Percentiles rank a stretch among this genome's conserved stretches.
Evolutionary conservation across 2,888 invertebrate genomes (phyloP).

Genomic region (Priocnemis perturbator): DNA sequence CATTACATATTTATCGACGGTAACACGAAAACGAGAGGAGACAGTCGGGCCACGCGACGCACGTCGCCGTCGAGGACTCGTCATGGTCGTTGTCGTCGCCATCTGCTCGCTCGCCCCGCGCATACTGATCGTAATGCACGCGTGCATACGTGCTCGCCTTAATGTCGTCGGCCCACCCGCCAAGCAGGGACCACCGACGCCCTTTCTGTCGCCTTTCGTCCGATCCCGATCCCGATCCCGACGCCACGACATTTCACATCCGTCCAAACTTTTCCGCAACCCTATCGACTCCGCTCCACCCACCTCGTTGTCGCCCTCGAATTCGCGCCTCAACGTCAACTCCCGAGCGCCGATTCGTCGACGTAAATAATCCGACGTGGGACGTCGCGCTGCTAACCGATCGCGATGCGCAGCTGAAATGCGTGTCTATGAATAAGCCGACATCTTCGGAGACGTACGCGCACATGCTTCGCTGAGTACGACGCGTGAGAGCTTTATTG

Average conservation of each 20-base stretch:
- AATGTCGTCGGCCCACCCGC: constrained; percentile 37
- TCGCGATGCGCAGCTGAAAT: too few species aligned
- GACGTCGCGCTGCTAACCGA: too few species aligned
- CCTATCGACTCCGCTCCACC: constrained; percentile 1
- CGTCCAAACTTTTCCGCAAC: constrained; percentile 2
- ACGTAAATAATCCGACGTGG: too few species aligned
- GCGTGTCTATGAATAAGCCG: too few species aligned
- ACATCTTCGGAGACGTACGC: too few species aligned
- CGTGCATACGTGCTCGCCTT: constrained; percentile 35
- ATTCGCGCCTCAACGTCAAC: too few species aligned
- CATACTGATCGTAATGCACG: constrained; percentile 50
- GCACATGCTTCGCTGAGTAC: too few species aligned
- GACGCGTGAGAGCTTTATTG: too few species aligned
- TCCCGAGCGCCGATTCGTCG: too few species aligned
- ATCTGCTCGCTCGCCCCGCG: constrained; percentile 32
- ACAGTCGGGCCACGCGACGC: constrained; percentile 30
- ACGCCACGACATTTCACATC: not conserved
- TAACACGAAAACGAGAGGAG: constrained; percentile 24
- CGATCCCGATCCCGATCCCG: not conserved
- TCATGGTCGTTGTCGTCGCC: constrained; percentile 37
- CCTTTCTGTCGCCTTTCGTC: constrained; percentile 11
- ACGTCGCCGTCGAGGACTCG: constrained; percentile 28
- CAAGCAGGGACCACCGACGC: constrained; percentile 27
- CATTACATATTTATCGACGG: constrained; percentile 38
- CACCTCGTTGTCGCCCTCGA: not conserved